These are phyloP conservation scores for Mareca strepera DNA, from an alignment of 2,797 vertebrate species.

Conservation along the genomic window DNA sequence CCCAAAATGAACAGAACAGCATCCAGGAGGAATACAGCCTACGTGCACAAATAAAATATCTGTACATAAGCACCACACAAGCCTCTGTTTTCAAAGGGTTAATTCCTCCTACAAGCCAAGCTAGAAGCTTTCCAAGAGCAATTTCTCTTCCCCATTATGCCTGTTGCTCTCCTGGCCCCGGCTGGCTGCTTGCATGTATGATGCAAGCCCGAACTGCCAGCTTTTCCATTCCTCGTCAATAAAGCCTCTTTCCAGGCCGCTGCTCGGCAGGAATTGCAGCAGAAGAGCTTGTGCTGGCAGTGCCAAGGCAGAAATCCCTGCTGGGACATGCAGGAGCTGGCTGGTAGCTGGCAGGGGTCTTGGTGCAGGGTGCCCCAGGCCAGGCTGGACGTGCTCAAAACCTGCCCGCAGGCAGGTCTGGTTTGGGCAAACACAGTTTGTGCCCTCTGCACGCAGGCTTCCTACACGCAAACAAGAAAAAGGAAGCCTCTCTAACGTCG, in stretches of 20 bases:
- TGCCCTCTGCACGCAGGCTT: not conserved
- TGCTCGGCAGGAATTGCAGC: not conserved
- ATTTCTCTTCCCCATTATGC: slow-evolving; percentile 32
- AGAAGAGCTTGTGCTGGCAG: not conserved
- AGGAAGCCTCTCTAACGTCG: not conserved
- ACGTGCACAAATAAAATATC: not conserved
- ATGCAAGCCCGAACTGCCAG: slow-evolving; percentile 8
- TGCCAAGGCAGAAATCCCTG: not conserved
- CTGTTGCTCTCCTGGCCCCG: slow-evolving; percentile 16
- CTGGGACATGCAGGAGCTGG: not conserved
- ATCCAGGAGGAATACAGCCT: not conserved
- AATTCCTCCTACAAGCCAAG: not conserved
- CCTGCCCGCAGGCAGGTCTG: not conserved
- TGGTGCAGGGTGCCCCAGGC: not conserved
- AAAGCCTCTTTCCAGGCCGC: slow-evolving; percentile 46
- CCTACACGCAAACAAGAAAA: not conserved
- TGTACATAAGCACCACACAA: not conserved
- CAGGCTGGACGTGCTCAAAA: slow-evolving; percentile 1
- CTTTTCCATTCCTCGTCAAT: slow-evolving; percentile 45
- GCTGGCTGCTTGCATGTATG: slow-evolving; percentile 20
- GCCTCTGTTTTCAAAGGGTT: slow-evolving; percentile 28
- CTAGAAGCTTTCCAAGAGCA: slow-evolving; percentile 47
- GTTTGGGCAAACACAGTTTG: not conserved
- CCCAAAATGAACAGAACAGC: slow-evolving; percentile 3
- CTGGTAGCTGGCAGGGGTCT: not conserved